Base-by-base conservation (phyloP, 2,113 vertebrate species). In the Chascanopsetta lugubris region DNA sequence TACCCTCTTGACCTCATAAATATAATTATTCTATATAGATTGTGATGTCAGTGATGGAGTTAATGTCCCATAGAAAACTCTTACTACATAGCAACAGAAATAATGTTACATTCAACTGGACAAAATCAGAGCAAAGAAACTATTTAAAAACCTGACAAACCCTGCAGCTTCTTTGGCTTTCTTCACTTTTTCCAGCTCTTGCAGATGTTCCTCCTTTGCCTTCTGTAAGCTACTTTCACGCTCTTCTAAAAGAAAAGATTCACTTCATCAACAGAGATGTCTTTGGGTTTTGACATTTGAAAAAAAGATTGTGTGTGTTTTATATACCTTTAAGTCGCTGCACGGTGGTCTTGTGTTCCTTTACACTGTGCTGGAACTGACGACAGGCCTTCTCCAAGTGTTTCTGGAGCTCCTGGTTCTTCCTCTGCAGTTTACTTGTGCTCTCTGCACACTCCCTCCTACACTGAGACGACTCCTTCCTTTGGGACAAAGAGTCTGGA, bases 291-390 rank as follows among this genome's bases (percentile, higher is more conserved):
- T 58, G n/a, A 72, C 3, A 4, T 38, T 55, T 25, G 1, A 29
- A 21, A 40, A 51, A 18, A 18, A 10, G 18, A 38, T 18, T 1
- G 2, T n/a, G n/a, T n/a, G n/a, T n/a, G n/a, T n/a, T n/a, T n/a
- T n/a, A n/a, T n/a, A n/a, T 61, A 95, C 94, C 94, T 92, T 88
- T 91, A 1, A 94, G 85, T 21, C 84, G 84, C 50, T 92, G 93
- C 70, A 91, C 72, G 38, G 90, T 82, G 3, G 75, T 76, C 72
- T 90, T 94, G 77, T 93, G 88, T 18, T 95, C 90, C 47, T 82
- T 83, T n/a, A 94, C 89, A 3, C 88, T 87, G 68, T 91, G 92
- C 85, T 97, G 94, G 57, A 97, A 91, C 53, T 94, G 92, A 46
- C 86, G 89, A 69, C 79, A 91, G 59, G 90, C 90, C 85, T 94